These are phyloP conservation scores for Capreolus pygargus DNA, from an alignment of 2,113 vertebrate species.

Conservation along the genomic window DNA sequence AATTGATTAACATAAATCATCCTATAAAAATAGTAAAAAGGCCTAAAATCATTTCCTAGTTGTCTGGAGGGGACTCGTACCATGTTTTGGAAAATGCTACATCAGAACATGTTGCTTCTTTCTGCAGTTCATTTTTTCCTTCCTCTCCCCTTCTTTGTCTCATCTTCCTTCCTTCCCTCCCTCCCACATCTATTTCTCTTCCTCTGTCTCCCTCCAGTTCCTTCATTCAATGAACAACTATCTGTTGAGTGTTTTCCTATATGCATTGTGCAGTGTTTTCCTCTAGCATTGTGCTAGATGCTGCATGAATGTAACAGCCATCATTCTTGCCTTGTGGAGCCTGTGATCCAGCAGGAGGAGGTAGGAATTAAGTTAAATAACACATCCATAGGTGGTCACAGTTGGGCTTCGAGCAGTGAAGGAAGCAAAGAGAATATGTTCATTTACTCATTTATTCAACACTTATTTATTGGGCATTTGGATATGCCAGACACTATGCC, in stretches of 20 bases:
- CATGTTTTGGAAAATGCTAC: background rate
- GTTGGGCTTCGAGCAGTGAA: background rate
- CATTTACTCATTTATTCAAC: background rate
- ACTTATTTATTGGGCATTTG: background rate
- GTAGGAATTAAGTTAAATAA: background rate
- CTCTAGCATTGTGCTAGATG: background rate
- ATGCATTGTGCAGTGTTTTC: background rate
- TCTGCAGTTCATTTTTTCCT: background rate
- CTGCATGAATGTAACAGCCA: background rate
- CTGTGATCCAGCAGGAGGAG: background rate
- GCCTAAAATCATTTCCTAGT: background rate
- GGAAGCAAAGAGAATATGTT: background rate
- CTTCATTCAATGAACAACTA: background rate
- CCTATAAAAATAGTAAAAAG: background rate
- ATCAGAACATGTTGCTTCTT: background rate
- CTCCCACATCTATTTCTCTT: background rate
- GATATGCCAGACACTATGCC: background rate
- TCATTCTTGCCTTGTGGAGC: background rate
- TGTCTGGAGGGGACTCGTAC: background rate
- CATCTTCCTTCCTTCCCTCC: background rate
- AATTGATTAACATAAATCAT: background rate
- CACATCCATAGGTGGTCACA: background rate
- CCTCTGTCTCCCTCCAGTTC: background rate
- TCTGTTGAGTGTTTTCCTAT: background rate
- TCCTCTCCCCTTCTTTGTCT: background rate